These are phyloP conservation scores for Steromphala cineraria DNA, from an alignment of 2,888 invertebrate genomes.

Conservation along the genomic window DNA sequence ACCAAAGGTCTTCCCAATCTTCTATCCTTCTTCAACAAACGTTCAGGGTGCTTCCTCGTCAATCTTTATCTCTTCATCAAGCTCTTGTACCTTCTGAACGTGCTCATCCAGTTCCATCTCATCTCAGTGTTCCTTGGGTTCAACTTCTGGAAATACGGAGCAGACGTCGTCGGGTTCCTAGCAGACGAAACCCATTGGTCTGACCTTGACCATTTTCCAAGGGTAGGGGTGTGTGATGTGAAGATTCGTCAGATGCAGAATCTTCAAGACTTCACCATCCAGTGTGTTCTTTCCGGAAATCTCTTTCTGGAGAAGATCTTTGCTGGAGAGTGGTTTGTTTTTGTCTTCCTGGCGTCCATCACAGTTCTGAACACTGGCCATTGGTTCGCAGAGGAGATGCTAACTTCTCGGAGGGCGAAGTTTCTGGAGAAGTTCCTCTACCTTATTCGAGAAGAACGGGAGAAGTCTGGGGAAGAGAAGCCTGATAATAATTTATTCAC, in stretches of 20 bases:
- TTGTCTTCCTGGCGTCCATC: conserved; percentile 50
- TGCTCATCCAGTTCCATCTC: conserved; percentile 56
- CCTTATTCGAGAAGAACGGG: conserved; percentile 37
- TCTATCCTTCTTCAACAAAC: conserved; percentile 47
- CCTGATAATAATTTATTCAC: conserved; percentile 46
- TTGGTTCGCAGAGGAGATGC: background rate
- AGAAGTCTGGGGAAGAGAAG: conserved; percentile 29
- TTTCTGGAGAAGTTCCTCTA: conserved; percentile 6
- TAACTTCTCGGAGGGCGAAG: background rate
- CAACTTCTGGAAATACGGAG: conserved; percentile 54
- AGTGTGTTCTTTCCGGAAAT: conserved; percentile 59
- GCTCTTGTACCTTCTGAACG: conserved; percentile 51
- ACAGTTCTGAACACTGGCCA: conserved; percentile 25
- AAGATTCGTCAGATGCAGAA: conserved; percentile 60
- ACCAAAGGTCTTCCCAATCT: conserved; percentile 42
- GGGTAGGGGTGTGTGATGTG: conserved; percentile 58
- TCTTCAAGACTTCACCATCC: conserved; percentile 57
- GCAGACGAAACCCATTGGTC: conserved; percentile 45
- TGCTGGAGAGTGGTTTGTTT: conserved; percentile 59
- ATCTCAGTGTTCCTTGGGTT: conserved; percentile 55
- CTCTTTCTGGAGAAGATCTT: conserved; percentile 64
- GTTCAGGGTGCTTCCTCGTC: conserved; percentile 56
- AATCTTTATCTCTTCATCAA: conserved; percentile 55
- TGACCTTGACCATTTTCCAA: conserved; percentile 53
- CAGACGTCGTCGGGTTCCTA: conserved; percentile 47